phyloP scores from a whole-genome alignment of 2,797 vertebrate species.

The Schizopygopsis pylzovi region DNA sequence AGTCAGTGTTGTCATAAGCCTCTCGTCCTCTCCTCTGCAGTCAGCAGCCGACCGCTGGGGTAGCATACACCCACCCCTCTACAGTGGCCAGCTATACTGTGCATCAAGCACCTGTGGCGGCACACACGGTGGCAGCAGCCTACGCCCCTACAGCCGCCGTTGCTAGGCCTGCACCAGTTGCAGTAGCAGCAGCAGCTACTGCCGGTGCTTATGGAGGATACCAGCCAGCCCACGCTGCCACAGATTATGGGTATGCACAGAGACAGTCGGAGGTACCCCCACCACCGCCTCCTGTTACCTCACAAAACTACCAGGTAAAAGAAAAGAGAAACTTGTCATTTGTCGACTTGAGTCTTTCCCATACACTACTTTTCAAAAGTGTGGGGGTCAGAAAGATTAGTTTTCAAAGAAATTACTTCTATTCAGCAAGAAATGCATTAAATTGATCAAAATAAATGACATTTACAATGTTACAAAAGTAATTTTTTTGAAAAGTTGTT shows the following conservation, averaged over 20 bases:
- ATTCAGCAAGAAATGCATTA: neutral
- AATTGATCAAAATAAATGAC: neutral
- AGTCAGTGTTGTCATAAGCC: conserved; percentile 6
- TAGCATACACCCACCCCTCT: conserved; percentile 97
- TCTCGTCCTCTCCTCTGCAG: conserved; percentile 71
- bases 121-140: conserved; percentile 93
- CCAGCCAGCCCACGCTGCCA: conserved; percentile 89
- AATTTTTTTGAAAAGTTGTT: no score
- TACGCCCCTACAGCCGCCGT: conserved; percentile 93
- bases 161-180: conserved; percentile 90
- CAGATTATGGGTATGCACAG: conserved; percentile 93
- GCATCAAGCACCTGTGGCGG: conserved; percentile 95
- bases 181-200: conserved; percentile 89
- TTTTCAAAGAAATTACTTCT: no score
- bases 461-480: no score
- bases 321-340: neutral
- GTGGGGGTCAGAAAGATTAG: neutral
- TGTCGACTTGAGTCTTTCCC: no score
- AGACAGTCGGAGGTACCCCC: conserved; percentile 95
- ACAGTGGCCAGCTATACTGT: conserved; percentile 99
- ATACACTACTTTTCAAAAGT: neutral
- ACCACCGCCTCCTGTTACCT: conserved; percentile 94
- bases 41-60: conserved; percentile 94
- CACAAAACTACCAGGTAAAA: conserved; percentile 95
- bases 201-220: conserved; percentile 94